Base-by-base conservation (phyloP, 2,888 invertebrate species). In the Andrena bicolor region DNA sequence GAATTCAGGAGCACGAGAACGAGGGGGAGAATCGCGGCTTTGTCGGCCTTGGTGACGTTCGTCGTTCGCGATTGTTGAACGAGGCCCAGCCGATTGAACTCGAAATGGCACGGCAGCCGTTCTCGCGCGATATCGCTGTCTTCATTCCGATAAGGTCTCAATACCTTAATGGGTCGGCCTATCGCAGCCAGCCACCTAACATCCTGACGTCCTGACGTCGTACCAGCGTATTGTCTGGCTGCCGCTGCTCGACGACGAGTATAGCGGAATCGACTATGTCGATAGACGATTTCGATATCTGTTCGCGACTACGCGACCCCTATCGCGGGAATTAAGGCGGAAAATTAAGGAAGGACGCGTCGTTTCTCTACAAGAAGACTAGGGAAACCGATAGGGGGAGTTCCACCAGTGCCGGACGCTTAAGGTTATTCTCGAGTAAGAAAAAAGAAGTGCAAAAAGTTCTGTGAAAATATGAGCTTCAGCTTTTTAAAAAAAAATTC, bases 91-190 rank as follows among this genome's bases (percentile, higher is more conserved):
- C 69, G 84, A 88, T 86, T 63, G 76, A 68, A 80, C 56, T 76
- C 60, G 82, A 85, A 86, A 83, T 83, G 75, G 81, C 64, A 56
- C 53, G 51, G 69, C 76, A 56, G 51, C 60, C 70, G 77, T 74
- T 84, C 66, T 68, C 76, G 69, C 63, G 28, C 74, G 82, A 83
- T 86, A 89, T 76, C 84, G 75, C 60, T 86, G 70, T 80, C 85
- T 87, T 88, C 89, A 86, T 89, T 89, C 84, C 80, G 88, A 88
- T 88, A 89, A 88, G 84, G 82, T 74, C 78, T 82, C 85, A 81
- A 88, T 88, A 64, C 82, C 82, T 80, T 86, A 88, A 89, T 86
- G 80, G 84, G 58, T 73, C 82, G 82, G 71, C 71, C 80, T 87
- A 84, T 87, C 82, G 69, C 75, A 80, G 61, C 58, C 68, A 71